phyloP scores from a whole-genome alignment of 2,797 vertebrate genomes.

The Clarias laeviceps region DNA sequence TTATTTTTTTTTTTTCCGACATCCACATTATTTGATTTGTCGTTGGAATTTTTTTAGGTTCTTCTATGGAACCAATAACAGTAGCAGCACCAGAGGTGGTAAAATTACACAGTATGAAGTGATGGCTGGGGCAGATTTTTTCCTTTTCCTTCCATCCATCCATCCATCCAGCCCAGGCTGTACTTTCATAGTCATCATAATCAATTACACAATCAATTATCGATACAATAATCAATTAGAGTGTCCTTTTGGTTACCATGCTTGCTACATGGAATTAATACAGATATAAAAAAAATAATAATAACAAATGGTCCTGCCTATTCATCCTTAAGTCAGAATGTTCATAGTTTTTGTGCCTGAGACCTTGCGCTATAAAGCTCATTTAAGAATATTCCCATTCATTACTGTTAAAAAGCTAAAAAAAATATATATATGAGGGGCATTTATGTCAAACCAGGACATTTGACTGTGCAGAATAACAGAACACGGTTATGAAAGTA shows the following conservation, averaged over 20 bases:
- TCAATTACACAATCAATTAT: no score
- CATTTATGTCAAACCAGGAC: no score
- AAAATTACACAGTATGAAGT: not conserved
- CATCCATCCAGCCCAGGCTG: not conserved
- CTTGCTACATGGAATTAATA: not conserved
- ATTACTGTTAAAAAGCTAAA: not conserved
- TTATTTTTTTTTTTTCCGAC: not conserved
- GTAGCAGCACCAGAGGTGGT: no score
- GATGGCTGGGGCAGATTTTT: not conserved
- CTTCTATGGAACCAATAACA: not conserved
- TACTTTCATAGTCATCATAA: not conserved
- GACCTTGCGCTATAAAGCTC: not conserved
- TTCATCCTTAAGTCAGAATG: not conserved
- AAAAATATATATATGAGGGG: not conserved
- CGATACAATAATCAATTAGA: no score
- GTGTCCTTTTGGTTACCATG: not conserved
- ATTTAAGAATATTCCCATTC: not conserved
- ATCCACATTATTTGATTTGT: not conserved
- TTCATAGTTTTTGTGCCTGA: not conserved
- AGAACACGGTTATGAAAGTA: no score
- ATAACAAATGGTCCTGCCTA: not conserved
- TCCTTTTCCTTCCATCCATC: no score
- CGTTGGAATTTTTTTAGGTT: not conserved
- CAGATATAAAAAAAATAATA: not conserved
- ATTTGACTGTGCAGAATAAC: no score